Base-by-base conservation (phyloP, 1,140 invertebrate species). In the Eriocheir sinensis region DNA sequence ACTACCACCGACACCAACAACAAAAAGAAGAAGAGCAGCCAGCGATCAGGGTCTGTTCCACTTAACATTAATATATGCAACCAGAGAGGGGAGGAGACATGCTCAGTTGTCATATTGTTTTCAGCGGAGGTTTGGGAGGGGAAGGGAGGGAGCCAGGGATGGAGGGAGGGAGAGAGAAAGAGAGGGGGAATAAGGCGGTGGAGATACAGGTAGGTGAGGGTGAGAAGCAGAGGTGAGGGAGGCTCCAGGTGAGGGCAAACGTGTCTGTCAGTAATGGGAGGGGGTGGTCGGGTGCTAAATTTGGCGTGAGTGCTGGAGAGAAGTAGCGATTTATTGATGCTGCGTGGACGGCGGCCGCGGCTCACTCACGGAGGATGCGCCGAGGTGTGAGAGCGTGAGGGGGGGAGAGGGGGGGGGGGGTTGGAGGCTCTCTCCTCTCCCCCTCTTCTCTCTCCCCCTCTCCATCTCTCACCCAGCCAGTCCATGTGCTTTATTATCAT, bases 41-140 rank as follows among this genome's bases (percentile, higher is more conserved):
- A 72, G 60, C 21, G n/a, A 72, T 72, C 60, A 72, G 27, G 27
- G 21, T 21, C 4, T 72, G 60, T n/a, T 72, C 12, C 60, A 27
- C n/a, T 72, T n/a, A n/a, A 72, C 60, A 72, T 72, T 72, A 72
- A 72, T n/a, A 72, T 72, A 72, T 72, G 60, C 60, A 72, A 72
- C 60, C 27, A 72, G 60, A 72, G n/a, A 21, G 60, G 21, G 27
- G 60, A n/a, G n/a, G 60, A 72, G n/a, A 72, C 60, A 72, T 72
- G 60, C 60, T 1, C 60, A n/a, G 60, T 72, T 72, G 60, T 72
- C 60, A 72, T 72, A 72, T 72, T n/a, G n/a, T n/a, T n/a, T n/a
- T n/a, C n/a, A n/a, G n/a, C n/a, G n/a, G n/a, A n/a, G n/a, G n/a
- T n/a, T n/a, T n/a, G n/a, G n/a, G n/a, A n/a, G n/a, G n/a, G n/a